Evolutionary conservation across 2,797 vertebrate species (phyloP), one percentile per base, ranked within the genome.

Genomic region (Sebastes steindachneri): DNA sequence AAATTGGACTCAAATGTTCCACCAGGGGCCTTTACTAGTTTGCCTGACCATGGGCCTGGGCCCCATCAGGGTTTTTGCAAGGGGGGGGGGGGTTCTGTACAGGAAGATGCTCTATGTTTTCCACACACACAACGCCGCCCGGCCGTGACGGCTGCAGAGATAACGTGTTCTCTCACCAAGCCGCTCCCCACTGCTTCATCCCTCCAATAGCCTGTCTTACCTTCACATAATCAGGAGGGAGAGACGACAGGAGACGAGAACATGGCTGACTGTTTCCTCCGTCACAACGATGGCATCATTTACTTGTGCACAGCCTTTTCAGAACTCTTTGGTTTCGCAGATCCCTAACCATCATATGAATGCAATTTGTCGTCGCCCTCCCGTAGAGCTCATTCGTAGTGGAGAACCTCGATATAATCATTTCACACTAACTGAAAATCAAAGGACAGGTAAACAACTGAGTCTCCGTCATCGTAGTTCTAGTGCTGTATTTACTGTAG

Each of bases 401-500:
- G 76, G 88, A 75, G 80, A 87, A 86, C 76, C 48, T 86, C 84
- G 83, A 81, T 92, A 87, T 91, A 88, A 88, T 93, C 95, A 95
- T 90, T 84, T 95, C 92, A 94, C 94, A 93, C 92, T 95, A 92
- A 94, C 91, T 94, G 95, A 94, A 45, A 95, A 81, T 94, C 95
- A 95, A 95, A 95, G 93, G 84, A 93, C 91, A 92, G 95, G 93
- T 85, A 84, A 91, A 85, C 80, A 89, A 85, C 90, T 86, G 82
- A 87, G 84, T 84, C 60, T 90, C 89, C 87, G 90, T 92, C 91
- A 88, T 94, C 93, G 93, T 95, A 95, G 92, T 96, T 96, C 95
- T 97, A 96, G 93, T 96, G 90, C 93, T 95, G 94, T 95, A 96
- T 96, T 97, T 97, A 97, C 95, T 94, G 93, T 96, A 95, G 95